These are phyloP conservation scores for Bubo blakistoni DNA, from an alignment of 2,113 vertebrate genomes.

Conservation along the genomic window DNA sequence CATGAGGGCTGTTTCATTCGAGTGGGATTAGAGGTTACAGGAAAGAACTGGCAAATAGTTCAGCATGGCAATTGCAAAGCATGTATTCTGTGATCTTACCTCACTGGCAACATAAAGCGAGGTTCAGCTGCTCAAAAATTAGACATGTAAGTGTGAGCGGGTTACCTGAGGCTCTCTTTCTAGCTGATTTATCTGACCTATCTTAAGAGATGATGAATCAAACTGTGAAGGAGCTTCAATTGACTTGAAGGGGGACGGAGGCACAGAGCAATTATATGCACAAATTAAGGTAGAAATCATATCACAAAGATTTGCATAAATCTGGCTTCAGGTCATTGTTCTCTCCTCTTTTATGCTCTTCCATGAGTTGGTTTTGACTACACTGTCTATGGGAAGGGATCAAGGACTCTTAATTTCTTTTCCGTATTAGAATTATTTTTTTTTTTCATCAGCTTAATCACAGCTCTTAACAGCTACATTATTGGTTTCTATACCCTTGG, in stretches of 20 bases:
- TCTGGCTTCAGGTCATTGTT: background rate
- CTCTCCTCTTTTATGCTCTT: background rate
- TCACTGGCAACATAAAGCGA: background rate
- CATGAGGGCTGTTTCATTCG: background rate
- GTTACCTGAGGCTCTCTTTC: background rate
- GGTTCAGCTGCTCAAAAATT: background rate
- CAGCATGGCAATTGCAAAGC: background rate
- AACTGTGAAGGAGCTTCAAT: background rate
- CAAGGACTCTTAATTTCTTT: background rate
- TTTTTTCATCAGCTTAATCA: background rate
- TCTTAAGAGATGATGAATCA: slow-evolving; percentile 10
- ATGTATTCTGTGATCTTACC: background rate
- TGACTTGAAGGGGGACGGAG: background rate
- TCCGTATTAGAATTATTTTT: background rate
- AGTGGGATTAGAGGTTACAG: background rate
- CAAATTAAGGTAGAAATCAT: slow-evolving; percentile 15
- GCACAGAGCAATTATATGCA: background rate
- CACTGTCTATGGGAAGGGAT: background rate
- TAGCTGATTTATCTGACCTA: background rate
- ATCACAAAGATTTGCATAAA: background rate
- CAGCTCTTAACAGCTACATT: background rate
- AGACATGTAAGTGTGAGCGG: background rate
- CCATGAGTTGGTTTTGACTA: background rate
- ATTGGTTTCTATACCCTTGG: background rate
- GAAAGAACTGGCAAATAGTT: background rate